Conservation (phyloP, 2,888 invertebrate genomes). For the Eupelmus urozonus region DNA sequence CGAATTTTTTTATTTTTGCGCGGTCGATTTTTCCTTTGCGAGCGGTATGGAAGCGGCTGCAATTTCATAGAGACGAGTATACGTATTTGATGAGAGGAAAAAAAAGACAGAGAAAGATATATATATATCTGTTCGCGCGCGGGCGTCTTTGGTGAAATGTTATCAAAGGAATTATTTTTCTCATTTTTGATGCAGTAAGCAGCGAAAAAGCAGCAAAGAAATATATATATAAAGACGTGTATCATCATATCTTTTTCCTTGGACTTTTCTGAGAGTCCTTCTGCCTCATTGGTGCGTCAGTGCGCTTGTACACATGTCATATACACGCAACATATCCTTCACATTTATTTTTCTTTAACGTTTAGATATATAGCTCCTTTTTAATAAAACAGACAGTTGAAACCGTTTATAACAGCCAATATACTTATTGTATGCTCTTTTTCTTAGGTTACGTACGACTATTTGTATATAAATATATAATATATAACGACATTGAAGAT, state of each 20-base stretch:
- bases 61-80: conserved; percentile 14
- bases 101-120: background rate
- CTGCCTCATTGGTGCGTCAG: conserved; percentile 30
- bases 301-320: conserved; percentile 41
- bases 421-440: conserved; percentile 60
- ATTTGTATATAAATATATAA: conserved; percentile 30
- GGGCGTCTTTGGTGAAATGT: conserved; percentile 34
- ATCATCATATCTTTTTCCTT: conserved; percentile 13
- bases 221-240: background rate
- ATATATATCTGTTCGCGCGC: background rate
- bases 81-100: background rate
- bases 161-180: conserved; percentile 51
- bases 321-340: conserved; percentile 42
- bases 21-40: too few species aligned
- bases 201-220: conserved; percentile 33
- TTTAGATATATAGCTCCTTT: conserved; percentile 28
- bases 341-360: background rate
- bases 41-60: background rate
- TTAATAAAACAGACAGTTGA: conserved; percentile 59
- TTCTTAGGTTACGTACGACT: conserved; percentile 67
- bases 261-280: conserved; percentile 4
- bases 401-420: conserved; percentile 70
- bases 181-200: conserved; percentile 47
- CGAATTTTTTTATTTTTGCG: conserved; percentile 3
- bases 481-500: conserved; percentile 72